These are phyloP conservation scores for Clusia tigrina DNA, from an alignment of 2,888 invertebrate species.

Conservation along the genomic window DNA sequence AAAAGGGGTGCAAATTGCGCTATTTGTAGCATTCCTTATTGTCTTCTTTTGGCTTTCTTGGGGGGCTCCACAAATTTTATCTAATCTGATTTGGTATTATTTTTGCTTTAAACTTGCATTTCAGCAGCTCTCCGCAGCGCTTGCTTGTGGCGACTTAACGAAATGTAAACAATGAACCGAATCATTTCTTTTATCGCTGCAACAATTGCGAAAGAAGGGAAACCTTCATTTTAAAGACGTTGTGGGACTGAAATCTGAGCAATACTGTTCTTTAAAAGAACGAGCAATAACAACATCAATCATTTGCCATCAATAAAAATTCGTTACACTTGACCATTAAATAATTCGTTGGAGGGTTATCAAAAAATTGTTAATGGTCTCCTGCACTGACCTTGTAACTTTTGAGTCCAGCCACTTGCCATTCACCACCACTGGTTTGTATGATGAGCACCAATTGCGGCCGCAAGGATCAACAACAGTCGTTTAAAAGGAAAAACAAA, in stretches of 20 bases:
- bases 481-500: conserved; percentile 32
- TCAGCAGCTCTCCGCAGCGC: conserved; percentile 43
- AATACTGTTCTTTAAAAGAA: not conserved
- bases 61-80: conserved; percentile 44
- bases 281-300: conserved; percentile 43
- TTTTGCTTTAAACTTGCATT: conserved; percentile 53
- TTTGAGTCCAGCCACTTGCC: conserved; percentile 40
- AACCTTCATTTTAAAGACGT: no score
- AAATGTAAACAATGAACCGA: not conserved
- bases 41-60: conserved; percentile 31
- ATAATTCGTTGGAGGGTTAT: conserved; percentile 32
- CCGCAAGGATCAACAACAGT: conserved; percentile 44
- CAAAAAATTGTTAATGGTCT: conserved; percentile 46
- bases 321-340: conserved; percentile 53
- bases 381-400: conserved; percentile 54
- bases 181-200: no score
- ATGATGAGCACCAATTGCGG: not conserved
- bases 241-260: not conserved
- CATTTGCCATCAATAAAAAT: conserved; percentile 57
- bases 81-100: conserved; percentile 58
- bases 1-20: conserved; percentile 55
- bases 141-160: not conserved
- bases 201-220: not conserved
- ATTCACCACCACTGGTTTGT: not conserved
- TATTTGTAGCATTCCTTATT: conserved; percentile 52